Evolutionary conservation across 2,888 invertebrate species (phyloP).

Genomic region (Machimus atricapillus): DNA sequence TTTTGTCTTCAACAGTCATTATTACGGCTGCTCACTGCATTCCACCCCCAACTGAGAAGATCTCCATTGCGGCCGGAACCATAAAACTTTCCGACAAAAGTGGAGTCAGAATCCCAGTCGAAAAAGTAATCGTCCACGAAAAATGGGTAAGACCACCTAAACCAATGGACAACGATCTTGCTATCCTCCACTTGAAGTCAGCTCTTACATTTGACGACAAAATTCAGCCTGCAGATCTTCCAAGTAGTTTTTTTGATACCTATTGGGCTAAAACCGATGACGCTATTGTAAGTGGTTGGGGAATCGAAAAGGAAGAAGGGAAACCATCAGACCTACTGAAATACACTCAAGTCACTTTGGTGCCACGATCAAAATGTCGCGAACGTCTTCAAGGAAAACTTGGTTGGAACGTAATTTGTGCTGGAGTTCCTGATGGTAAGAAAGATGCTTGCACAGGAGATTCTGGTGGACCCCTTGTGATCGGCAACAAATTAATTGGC

Average conservation of each 20-base stretch:
- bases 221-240: not conserved
- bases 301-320: not conserved
- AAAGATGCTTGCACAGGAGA: not conserved
- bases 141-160: not conserved
- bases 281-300: not conserved
- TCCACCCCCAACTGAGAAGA: not conserved
- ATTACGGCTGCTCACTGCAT: not conserved
- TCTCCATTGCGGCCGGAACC: not conserved
- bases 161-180: not conserved
- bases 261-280: not conserved
- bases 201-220: not conserved
- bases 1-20: not conserved
- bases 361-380: not conserved
- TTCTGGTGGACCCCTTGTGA: not conserved
- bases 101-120: not conserved
- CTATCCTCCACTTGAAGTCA: not conserved
- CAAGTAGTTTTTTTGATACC: not conserved
- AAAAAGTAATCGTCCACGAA: not conserved
- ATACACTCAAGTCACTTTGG: not conserved
- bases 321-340: not conserved
- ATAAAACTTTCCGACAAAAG: not conserved
- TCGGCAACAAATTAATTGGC: not conserved
- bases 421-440: not conserved
- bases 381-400: not conserved
- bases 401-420: not conserved